Percentiles rank a stretch among this genome's conserved stretches.
Conservation (phyloP, 2,888 invertebrate species). For the Cheilosia variabilis region DNA sequence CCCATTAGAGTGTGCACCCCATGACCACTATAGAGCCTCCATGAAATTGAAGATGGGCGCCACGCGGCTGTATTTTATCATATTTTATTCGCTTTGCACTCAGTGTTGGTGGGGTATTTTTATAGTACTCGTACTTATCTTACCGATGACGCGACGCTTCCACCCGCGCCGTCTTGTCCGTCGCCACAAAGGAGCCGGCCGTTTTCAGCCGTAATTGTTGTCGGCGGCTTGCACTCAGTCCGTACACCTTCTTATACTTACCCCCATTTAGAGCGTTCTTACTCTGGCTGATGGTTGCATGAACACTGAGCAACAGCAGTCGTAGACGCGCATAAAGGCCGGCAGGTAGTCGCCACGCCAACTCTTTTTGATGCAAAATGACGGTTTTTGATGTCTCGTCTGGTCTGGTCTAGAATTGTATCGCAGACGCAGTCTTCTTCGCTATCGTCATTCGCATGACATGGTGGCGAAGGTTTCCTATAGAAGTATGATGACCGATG, state of each 20-base stretch:
- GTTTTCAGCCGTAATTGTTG: constrained; percentile 65
- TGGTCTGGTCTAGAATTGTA: constrained; percentile 68
- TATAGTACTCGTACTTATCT: constrained; percentile 53
- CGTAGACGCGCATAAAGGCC: constrained; percentile 59
- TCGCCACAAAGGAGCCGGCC: constrained; percentile 61
- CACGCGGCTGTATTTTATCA: constrained; percentile 75
- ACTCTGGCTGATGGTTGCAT: constrained; percentile 15
- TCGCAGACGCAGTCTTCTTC: constrained; percentile 50
- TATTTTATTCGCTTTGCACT: constrained; percentile 70
- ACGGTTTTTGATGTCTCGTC: constrained; percentile 69
- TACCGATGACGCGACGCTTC: constrained; percentile 40
- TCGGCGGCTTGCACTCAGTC: constrained; percentile 58
- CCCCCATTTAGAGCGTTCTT: constrained; percentile 47
- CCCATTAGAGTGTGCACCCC: constrained; percentile 52
- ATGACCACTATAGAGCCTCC: constrained; percentile 46
- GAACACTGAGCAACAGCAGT: constrained; percentile 16
- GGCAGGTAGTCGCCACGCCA: constrained; percentile 72
- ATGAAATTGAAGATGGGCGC: constrained; percentile 75
- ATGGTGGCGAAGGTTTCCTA: constrained; percentile 35
- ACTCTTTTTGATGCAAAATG: constrained; percentile 72
- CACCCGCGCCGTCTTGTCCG: constrained; percentile 38
- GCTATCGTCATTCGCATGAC: constrained; percentile 27
- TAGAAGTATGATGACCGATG: constrained; percentile 39
- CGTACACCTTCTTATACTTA: constrained; percentile 57
- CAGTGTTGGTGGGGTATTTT: constrained; percentile 26